A percentile compares a stretch with the other conserved stretches of the same genome.
Evolutionary conservation across 2,888 invertebrate species (phyloP).

Genomic region (Abscondita cerata): DNA sequence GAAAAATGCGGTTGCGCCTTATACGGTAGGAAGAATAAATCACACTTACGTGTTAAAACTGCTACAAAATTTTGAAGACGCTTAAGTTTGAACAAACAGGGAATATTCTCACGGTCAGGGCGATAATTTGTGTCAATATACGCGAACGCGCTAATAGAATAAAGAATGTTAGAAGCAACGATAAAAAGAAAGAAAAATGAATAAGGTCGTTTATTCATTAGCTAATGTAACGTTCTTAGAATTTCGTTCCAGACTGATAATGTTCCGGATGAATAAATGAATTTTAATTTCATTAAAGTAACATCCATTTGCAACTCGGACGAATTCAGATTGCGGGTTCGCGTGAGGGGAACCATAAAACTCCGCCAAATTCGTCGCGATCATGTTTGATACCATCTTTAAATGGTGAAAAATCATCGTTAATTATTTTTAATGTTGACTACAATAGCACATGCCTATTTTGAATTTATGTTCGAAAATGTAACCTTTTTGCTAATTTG

Average conservation of each 20-base stretch:
- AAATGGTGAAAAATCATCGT: slow-evolving; percentile 33
- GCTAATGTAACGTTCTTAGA: slow-evolving; percentile 57
- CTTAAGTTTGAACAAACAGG: slow-evolving; percentile 45
- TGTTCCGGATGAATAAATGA: slow-evolving; percentile 57
- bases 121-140: slow-evolving; percentile 44
- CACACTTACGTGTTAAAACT: slow-evolving; percentile 53
- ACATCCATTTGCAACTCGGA: slow-evolving; percentile 53
- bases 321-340: slow-evolving; percentile 56
- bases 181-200: slow-evolving; percentile 13
- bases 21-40: slow-evolving; percentile 49
- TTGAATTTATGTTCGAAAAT: too few species aligned
- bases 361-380: slow-evolving; percentile 34
- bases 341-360: slow-evolving; percentile 48
- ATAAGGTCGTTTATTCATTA: slow-evolving; percentile 51
- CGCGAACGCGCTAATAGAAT: slow-evolving; percentile 34
- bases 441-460: not conserved
- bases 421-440: slow-evolving; percentile 31
- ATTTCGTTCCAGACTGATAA: slow-evolving; percentile 54
- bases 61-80: slow-evolving; percentile 46
- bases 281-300: slow-evolving; percentile 60
- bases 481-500: too few species aligned
- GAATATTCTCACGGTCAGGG: slow-evolving; percentile 48
- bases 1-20: slow-evolving; percentile 17
- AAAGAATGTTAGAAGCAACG: slow-evolving; percentile 15
- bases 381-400: slow-evolving; percentile 33